Conservation (phyloP, 2,888 invertebrate species). For the Sphinx pinastri region DNA sequence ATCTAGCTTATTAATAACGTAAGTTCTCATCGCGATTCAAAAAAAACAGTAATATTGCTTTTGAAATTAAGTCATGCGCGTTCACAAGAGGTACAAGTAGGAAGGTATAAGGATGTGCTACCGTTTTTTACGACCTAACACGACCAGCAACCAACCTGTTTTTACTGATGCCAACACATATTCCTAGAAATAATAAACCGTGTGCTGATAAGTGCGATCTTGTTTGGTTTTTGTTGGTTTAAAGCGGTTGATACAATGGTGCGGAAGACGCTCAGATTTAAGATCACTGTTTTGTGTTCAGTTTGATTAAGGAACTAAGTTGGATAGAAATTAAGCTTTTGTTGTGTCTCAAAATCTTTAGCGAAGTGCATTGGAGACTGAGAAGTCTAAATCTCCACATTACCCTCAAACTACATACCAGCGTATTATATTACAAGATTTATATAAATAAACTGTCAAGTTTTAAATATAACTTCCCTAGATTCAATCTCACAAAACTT, state of each 20-base stretch:
- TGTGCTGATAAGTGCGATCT: slow-evolving; percentile 21
- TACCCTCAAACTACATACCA: too few species aligned
- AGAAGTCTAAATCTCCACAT: too few species aligned
- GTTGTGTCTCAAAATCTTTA: too few species aligned
- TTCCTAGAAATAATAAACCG: slow-evolving; percentile 23
- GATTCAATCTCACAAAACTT: neutral
- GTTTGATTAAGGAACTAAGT: too few species aligned
- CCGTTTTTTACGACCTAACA: slow-evolving; percentile 5
- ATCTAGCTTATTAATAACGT: neutral
- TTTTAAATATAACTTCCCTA: neutral
- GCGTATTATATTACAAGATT: too few species aligned
- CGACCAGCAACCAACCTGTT: neutral
- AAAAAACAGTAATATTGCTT: neutral
- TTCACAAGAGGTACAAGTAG: neutral
- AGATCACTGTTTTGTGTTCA: neutral
- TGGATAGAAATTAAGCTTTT: too few species aligned
- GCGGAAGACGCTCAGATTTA: neutral
- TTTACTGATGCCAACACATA: slow-evolving; percentile 1
- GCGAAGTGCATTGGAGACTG: too few species aligned
- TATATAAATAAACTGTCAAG: too few species aligned
- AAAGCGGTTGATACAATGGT: neutral
- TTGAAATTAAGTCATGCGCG: neutral
- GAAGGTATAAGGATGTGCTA: slow-evolving; percentile 6
- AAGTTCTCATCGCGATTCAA: neutral
- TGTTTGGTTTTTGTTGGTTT: slow-evolving; percentile 42